Percentiles rank a stretch among this genome's conserved stretches.
Conservation (phyloP, 2,888 invertebrate genomes). For the Drosophila recens region DNA sequence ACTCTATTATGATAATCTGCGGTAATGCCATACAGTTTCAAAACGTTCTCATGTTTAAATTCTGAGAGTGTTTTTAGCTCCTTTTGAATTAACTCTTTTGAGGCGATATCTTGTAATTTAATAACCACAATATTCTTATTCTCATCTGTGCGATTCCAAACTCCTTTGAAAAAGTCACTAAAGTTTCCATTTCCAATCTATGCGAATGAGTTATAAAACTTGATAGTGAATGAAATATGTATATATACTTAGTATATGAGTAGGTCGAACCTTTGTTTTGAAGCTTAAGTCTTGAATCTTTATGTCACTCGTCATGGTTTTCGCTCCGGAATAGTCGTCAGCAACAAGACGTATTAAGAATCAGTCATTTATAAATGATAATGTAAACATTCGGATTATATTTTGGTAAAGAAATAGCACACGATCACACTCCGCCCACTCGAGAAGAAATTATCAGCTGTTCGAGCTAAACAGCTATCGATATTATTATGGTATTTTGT, state of each 20-base stretch:
- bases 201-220: not conserved
- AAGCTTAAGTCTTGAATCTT: not conserved
- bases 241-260: not conserved
- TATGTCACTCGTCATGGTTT: not conserved
- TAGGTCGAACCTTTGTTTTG: not conserved
- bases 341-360: not conserved
- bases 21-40: not conserved
- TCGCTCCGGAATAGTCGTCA: not conserved
- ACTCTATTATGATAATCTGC: not conserved
- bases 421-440: not conserved
- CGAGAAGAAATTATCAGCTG: not conserved
- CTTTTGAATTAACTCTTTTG: not conserved
- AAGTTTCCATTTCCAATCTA: not conserved
- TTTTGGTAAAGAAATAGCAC: not conserved
- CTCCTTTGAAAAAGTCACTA: not conserved
- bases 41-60: not conserved
- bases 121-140: not conserved
- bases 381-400: not conserved
- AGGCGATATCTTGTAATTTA: not conserved
- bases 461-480: not conserved
- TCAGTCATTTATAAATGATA: not conserved
- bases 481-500: not conserved
- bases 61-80: not conserved
- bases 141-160: not conserved
- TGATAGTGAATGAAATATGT: not conserved